Evolutionary conservation across 92 coral and sea anemone species (phyloP).

Genomic region (Plumapathes pennacea): DNA sequence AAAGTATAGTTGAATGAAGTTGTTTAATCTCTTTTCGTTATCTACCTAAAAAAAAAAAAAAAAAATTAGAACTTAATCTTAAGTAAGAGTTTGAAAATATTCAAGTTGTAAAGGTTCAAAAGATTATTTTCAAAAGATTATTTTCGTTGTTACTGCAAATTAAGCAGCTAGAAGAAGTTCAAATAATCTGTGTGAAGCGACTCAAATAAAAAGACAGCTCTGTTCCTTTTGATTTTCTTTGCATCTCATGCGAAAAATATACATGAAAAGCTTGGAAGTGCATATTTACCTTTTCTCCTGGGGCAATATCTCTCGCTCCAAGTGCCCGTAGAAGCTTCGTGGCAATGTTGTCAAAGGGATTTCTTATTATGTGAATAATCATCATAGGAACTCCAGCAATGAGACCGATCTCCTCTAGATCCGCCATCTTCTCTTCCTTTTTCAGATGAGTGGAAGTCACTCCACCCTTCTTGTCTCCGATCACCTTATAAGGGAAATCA

Average conservation of each 20-base stretch:
- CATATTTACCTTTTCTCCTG: slow-evolving; percentile 19
- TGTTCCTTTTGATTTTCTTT: too few species aligned
- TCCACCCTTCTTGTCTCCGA: slow-evolving; percentile 44
- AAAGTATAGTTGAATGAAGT: background rate
- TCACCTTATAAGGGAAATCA: slow-evolving; percentile 11
- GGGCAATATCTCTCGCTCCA: background rate
- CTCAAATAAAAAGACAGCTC: too few species aligned
- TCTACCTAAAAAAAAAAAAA: slow-evolving; percentile 7
- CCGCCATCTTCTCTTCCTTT: background rate
- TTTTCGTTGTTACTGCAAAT: background rate
- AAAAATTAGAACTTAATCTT: too few species aligned
- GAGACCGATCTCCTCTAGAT: background rate
- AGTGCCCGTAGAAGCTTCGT: slow-evolving; percentile 10
- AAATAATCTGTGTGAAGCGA: background rate
- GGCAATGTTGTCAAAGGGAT: slow-evolving; percentile 47
- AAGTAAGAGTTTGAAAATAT: too few species aligned
- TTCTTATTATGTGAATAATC: slow-evolving; percentile 43
- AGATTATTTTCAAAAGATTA: background rate
- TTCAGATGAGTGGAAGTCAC: background rate
- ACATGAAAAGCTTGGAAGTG: too few species aligned
- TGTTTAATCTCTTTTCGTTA: background rate
- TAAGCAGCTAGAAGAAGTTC: too few species aligned
- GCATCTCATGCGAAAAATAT: too few species aligned
- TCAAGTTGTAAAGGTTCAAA: background rate
- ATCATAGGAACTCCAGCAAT: slow-evolving; percentile 1